Evolutionary conservation across 2,888 invertebrate species (phyloP).

Genomic region (Macrosiphum euphorbiae): DNA sequence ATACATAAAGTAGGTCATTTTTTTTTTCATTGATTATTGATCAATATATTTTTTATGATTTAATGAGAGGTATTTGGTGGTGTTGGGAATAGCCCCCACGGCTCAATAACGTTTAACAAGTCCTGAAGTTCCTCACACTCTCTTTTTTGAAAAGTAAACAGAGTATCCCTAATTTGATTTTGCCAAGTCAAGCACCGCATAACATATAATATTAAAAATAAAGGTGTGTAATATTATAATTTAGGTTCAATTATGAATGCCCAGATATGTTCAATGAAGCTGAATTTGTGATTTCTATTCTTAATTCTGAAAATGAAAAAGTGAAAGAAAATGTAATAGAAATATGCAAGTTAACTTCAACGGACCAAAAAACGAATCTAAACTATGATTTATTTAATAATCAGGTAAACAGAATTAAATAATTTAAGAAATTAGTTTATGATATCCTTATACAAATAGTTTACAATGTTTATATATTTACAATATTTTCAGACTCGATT

Average conservation of each 20-base stretch:
- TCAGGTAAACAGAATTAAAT: slow-evolving; percentile 1
- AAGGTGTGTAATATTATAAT: neutral
- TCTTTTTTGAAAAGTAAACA: no score
- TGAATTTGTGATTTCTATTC: slow-evolving; percentile 43
- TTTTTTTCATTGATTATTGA: no score
- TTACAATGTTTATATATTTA: neutral
- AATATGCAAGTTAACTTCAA: slow-evolving; percentile 51
- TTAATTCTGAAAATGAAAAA: slow-evolving; percentile 30
- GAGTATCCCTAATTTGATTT: no score
- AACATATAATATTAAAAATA: neutral
- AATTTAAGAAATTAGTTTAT: neutral
- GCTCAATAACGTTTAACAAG: no score
- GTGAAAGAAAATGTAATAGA: slow-evolving; percentile 30
- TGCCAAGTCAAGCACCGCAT: no score
- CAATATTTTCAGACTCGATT: slow-evolving; percentile 22
- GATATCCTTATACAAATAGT: neutral
- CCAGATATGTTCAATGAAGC: slow-evolving; percentile 58
- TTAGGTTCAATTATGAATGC: slow-evolving; percentile 52
- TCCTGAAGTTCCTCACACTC: no score
- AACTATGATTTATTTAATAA: slow-evolving; percentile 22
- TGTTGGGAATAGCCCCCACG: no score
- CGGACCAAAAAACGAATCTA: neutral
- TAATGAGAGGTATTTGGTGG: no score
- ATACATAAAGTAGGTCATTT: no score
- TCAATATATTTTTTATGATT: no score